Percentiles rank a stretch among this genome's conserved stretches.
Evolutionary conservation across 2,888 invertebrate genomes (phyloP).

Genomic region (Dolichopus griseipennis): DNA sequence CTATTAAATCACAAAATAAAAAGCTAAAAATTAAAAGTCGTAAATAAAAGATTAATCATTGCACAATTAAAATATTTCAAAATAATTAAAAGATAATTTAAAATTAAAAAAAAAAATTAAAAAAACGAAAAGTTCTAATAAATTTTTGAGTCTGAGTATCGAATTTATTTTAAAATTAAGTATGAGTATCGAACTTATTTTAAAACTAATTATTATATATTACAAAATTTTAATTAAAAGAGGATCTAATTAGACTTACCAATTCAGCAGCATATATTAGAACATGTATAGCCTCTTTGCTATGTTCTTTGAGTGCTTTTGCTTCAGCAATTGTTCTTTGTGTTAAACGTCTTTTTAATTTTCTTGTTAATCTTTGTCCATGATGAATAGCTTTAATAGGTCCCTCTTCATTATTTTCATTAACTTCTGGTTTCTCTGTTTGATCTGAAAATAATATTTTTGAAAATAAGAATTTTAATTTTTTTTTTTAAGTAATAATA

Average conservation of each 20-base stretch:
- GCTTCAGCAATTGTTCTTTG: slow-evolving; percentile 70
- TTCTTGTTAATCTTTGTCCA: slow-evolving; percentile 65
- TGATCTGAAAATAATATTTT: slow-evolving; percentile 24
- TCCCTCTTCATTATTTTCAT: slow-evolving; percentile 34
- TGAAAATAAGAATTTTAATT: background rate
- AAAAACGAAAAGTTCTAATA: no score
- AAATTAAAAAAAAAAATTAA: no score
- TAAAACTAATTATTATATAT: no score
- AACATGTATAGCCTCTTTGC: slow-evolving; percentile 63
- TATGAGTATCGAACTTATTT: no score
- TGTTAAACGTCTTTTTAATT: slow-evolving; percentile 66
- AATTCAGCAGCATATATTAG: slow-evolving; percentile 68
- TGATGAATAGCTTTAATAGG: slow-evolving; percentile 70
- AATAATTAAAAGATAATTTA: no score
- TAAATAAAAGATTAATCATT: no score
- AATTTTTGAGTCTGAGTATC: no score
- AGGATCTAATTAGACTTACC: slow-evolving; percentile 47
- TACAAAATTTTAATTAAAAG: no score
- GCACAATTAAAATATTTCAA: no score
- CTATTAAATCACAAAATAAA: no score
- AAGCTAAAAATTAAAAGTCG: no score
- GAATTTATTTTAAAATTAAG: no score
- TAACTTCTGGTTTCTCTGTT: slow-evolving; percentile 27
- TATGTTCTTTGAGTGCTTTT: slow-evolving; percentile 69
- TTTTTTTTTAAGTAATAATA: background rate